Conservation (phyloP, 2,113 vertebrate species). For the Regulus satrapa region DNA sequence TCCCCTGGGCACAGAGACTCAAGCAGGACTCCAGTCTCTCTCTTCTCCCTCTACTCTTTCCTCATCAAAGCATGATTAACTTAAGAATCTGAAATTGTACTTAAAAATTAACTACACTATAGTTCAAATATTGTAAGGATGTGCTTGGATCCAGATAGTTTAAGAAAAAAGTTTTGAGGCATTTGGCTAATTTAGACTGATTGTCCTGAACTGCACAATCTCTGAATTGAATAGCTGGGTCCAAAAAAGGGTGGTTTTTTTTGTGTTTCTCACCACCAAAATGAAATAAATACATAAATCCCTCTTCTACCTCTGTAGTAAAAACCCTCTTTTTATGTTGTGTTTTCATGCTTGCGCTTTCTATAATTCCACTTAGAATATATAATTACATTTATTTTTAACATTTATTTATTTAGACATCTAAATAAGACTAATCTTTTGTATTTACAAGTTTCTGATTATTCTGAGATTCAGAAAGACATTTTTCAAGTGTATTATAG, state of each 20-base stretch:
- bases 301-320: neutral
- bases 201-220: neutral
- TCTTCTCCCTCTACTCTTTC: neutral
- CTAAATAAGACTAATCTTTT: neutral
- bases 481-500: neutral
- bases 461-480: neutral
- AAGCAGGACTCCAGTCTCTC: neutral
- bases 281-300: neutral
- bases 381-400: neutral
- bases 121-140: neutral
- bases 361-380: neutral
- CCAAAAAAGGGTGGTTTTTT: neutral
- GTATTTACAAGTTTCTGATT: neutral
- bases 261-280: neutral
- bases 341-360: neutral
- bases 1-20: accelerated
- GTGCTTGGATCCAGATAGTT: neutral
- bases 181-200: neutral
- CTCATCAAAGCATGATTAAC: neutral
- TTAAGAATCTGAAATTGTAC: neutral
- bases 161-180: neutral
- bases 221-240: neutral
- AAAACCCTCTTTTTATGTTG: neutral
- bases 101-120: neutral
- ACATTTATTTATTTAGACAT: neutral